Percentiles rank a stretch among this genome's conserved stretches.
Conservation (phyloP, 2,888 invertebrate genomes). For the Uropetala carovei region DNA sequence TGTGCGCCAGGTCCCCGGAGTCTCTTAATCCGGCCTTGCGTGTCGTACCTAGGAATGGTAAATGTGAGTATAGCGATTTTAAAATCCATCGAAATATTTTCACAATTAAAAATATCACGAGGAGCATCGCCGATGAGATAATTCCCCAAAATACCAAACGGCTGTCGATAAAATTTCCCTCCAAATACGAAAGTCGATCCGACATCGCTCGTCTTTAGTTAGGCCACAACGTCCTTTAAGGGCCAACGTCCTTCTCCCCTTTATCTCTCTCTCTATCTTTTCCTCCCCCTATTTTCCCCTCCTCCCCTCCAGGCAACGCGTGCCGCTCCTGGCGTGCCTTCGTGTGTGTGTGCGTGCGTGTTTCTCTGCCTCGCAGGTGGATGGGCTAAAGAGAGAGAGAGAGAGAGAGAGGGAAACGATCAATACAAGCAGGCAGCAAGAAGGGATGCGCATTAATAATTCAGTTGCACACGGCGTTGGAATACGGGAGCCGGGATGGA, state of each 20-base stretch:
- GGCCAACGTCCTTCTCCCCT: not conserved
- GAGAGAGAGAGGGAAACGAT: conserved; percentile 8
- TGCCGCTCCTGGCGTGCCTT: conserved; percentile 44
- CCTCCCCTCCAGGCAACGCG: conserved; percentile 33
- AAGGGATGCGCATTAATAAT: conserved; percentile 53
- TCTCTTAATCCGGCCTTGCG: not conserved
- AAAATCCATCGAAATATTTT: too few species aligned
- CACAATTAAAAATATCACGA: too few species aligned
- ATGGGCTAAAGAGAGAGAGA: too few species aligned
- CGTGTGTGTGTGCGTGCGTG: conserved; percentile 55
- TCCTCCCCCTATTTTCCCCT: not conserved
- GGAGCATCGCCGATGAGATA: too few species aligned
- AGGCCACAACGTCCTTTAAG: not conserved
- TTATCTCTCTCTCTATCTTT: not conserved
- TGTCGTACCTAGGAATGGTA: not conserved
- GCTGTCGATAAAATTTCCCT: too few species aligned
- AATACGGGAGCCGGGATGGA: not conserved
- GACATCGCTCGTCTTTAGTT: not conserved
- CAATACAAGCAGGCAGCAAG: conserved; percentile 44
- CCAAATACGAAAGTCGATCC: not conserved
- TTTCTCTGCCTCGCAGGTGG: not conserved
- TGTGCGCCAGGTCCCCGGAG: too few species aligned
- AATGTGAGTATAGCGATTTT: too few species aligned
- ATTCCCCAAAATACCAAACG: too few species aligned
- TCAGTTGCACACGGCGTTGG: conserved; percentile 32